Base-by-base conservation (phyloP, 2,888 invertebrate genomes). In the Bombylius discolor region DNA sequence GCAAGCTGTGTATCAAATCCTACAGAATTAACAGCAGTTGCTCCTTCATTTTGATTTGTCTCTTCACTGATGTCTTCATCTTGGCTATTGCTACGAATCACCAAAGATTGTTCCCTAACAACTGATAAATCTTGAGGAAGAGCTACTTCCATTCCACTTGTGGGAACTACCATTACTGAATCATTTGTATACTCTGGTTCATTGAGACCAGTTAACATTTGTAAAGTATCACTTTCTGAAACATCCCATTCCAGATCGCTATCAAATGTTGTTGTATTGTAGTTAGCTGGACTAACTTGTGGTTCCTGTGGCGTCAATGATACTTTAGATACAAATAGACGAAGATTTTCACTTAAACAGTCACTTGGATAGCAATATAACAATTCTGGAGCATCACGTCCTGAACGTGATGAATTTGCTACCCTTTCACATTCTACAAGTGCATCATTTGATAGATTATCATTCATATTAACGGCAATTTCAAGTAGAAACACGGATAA, bases 401-500 rank as follows among this genome's bases (percentile, higher is more conserved):
- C 63, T 11, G 68, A 63, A 50, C 68, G 66, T 14, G 66, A 64
- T 58, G 67, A 68, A 55, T 31, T 61, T 52, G 53, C 32, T 31
- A 53, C 34, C 46, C 49, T 55, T 14, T 63, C 64, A 34, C 64
- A 62, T 56, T 62, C 62, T 5, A 59, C 57, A 14, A 61, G 66
- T 6, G 62, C 62, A 53, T 70, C 67, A 34, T 65, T 58, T 14
- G 57, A 46, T 23, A 32, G 53, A 64, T 74, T 75, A 47, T 67
- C 68, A 60, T 72, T 74, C 55, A 73, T 69, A 60, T 73, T 79
- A 8, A 91, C 82, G 39, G 90, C 87, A 72, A 92, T 85, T 72
- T 92, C 89, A 59, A 97, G 76, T 57, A 97, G 79, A 72, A 91
- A 94, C 14, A 95, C 79, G 51, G 89, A 83, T 57, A 95, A 76